Percentiles rank a stretch among this genome's conserved stretches.
Evolutionary conservation across 2,888 invertebrate genomes (phyloP).

Genomic region (Philereme vetulata): DNA sequence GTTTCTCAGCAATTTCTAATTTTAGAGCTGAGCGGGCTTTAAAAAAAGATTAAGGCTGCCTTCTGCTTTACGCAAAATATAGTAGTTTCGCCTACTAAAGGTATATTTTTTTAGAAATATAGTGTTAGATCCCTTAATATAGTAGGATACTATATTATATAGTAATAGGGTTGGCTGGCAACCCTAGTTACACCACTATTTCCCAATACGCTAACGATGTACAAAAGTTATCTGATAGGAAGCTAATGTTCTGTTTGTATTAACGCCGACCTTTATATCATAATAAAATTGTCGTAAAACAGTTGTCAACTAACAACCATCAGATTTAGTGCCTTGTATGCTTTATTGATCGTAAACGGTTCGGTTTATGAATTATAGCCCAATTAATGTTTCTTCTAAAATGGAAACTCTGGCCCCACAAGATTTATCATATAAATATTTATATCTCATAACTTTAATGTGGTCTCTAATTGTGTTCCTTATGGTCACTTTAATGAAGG

Average conservation of each 20-base stretch:
- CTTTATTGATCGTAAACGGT: conserved; percentile 41
- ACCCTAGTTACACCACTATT: conserved; percentile 10
- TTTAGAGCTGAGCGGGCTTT: too few relatives aligned
- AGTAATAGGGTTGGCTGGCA: too few relatives aligned
- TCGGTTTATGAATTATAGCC: conserved; percentile 39
- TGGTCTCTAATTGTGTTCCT: conserved; percentile 34
- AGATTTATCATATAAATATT: conserved; percentile 42
- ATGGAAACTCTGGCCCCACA: conserved; percentile 36
- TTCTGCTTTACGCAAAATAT: too few relatives aligned
- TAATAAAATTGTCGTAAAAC: conserved; percentile 42
- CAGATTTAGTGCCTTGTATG: conserved; percentile 36
- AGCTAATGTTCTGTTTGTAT: conserved; percentile 26
- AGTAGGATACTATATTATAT: too few relatives aligned
- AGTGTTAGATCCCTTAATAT: too few relatives aligned
- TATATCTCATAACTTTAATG: conserved; percentile 35
- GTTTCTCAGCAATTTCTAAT: too few relatives aligned
- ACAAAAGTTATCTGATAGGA: conserved; percentile 17
- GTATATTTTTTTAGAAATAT: too few relatives aligned
- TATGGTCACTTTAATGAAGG: conserved; percentile 31
- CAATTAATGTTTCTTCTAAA: conserved; percentile 38
- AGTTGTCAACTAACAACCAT: conserved; percentile 40
- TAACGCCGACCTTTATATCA: conserved; percentile 38
- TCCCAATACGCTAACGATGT: conserved; percentile 13
- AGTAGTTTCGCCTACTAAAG: too few relatives aligned
- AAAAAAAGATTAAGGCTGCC: too few relatives aligned